Evolutionary conservation across 30 jellyfish, hydroid and myxozoan genomes (phyloP), one percentile per base, ranked within the genome.

Genomic region (Hydractinia symbiolongicarpus): DNA sequence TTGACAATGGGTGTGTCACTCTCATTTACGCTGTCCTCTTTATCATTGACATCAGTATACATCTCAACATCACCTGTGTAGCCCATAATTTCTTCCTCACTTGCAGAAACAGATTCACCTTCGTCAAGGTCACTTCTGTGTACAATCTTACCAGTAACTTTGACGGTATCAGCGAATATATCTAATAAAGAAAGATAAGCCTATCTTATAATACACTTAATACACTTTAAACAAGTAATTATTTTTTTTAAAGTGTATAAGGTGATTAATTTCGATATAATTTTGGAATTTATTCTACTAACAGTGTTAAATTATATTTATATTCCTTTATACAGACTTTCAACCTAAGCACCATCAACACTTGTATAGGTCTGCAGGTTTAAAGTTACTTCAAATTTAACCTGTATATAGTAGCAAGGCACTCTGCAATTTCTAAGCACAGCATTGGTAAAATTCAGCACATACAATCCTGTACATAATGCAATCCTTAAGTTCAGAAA

Each of bases 21-120:
- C 51, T 79, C 95, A 57, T 68, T 30, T 20, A 71, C 94, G 61
- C 77, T 88, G 11, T 56, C 90, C n/a, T 58, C 78, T 52, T 76
- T 78, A 9, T 82, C 80, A 4, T 77, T 15, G 3, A 77, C 52
- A 58, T 81, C 95, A 53, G 50, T 64, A 67, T 90, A 86, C 16
- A 57, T 78, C 8, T 66, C 73, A 5, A 56, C 67, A 20, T 90
- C 97, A 5, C 79, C 90, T 8, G 97, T 77, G 60, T 66, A 57
- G 6, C 91, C 97, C 16, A 89, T 58, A 10, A 90, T 83, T 67
- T 90, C 97, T n/a, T 77, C 78, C 11, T 90, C 97, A 69, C 97
- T 86, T 14, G 88, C 96, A 16, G 85, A 73, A 14, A 52, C 58
- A 21, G 94, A 86, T 4, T 86, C 86, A 9, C 97, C 97, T n/a